Evolutionary conservation across 2,113 vertebrate species (phyloP), one percentile per base, ranked within the genome.

Genomic region (Toxostoma redivivum): DNA sequence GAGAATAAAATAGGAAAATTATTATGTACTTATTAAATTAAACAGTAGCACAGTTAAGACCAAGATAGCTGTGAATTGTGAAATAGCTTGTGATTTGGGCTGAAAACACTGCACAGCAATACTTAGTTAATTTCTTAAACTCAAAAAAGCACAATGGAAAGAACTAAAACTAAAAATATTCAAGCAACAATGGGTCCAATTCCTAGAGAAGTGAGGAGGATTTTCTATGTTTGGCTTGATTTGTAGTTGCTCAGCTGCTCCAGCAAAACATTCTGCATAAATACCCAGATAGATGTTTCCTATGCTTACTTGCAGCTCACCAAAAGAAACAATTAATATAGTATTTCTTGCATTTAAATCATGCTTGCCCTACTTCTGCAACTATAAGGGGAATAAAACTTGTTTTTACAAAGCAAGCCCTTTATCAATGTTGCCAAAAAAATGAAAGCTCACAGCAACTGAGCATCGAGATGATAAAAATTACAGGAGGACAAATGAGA

Each of bases 311-410:
- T 81, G 74, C 60, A 50, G 23, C 81, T 95, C 74, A 83, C 74
- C 30, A 87, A 62, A 94, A 91, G n/a, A 94, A 94, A 91, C 90
- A 91, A 92, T 96, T 96, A 91, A 94, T 95, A 65, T 51, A 87
- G 40, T 82, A 77, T 81, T 94, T 89, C 84, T 91, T 96, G 93
- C 90, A 94, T 96, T 92, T 96, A 95, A 96, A 96, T 97, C 71
- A 95, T 74, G 67, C 79, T 88, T 95, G 90, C 79, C 93, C 96
- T 97, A 96, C 81, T 95, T 96, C 79, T 56, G 65, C 88, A 96
- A 94, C 90, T 94, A 96, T 50, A 93, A 93, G 67, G 93, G 92
- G 92, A 97, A 96, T 96, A 95, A 95, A 89, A 93, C 81, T 95
- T 94, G 73, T 48, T 94, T 95, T 91, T 69, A 83, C 28, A 81